Evolutionary conservation across 2,797 vertebrate species (phyloP).

Genomic region (Gymnoscopelus microlampas): DNA sequence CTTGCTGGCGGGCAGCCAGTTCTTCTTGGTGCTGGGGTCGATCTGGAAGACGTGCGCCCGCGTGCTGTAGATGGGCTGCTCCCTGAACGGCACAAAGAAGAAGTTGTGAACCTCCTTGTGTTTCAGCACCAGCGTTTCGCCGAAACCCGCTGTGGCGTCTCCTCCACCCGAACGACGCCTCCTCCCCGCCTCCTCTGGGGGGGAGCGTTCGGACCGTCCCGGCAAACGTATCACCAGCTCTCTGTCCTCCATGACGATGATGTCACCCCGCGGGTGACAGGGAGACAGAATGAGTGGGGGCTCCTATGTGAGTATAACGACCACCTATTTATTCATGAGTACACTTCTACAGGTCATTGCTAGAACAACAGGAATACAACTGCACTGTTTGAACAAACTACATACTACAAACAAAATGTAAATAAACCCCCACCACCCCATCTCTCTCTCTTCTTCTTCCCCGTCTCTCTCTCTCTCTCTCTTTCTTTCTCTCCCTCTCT

Average conservation of each 20-base stretch:
- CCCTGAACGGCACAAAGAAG: slow-evolving; percentile 87
- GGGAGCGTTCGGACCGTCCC: slow-evolving; percentile 60
- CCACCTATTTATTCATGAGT: too few species aligned
- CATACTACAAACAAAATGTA: too few species aligned
- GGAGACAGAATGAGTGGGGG: not conserved
- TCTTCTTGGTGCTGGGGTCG: slow-evolving; percentile 98
- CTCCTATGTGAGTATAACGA: not conserved
- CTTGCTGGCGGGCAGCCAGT: slow-evolving; percentile 99
- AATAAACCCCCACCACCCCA: too few species aligned
- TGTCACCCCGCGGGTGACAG: not conserved
- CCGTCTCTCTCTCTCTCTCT: not conserved
- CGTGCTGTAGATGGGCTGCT: slow-evolving; percentile 99
- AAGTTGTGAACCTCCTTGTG: slow-evolving; percentile 84
- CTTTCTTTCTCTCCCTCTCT: not conserved
- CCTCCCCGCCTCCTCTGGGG: slow-evolving; percentile 30
- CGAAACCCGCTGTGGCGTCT: slow-evolving; percentile 49
- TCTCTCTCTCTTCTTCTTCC: too few species aligned
- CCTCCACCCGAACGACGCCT: slow-evolving; percentile 17
- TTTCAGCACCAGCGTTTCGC: slow-evolving; percentile 72
- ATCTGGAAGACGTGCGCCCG: slow-evolving; percentile 99
- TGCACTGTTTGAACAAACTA: too few species aligned
- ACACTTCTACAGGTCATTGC: too few species aligned
- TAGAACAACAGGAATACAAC: too few species aligned
- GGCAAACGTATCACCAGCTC: slow-evolving; percentile 79
- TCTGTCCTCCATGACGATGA: slow-evolving; percentile 85